These are phyloP conservation scores for Oeneis ivallda DNA, from an alignment of 2,888 invertebrate genomes.

Conservation along the genomic window DNA sequence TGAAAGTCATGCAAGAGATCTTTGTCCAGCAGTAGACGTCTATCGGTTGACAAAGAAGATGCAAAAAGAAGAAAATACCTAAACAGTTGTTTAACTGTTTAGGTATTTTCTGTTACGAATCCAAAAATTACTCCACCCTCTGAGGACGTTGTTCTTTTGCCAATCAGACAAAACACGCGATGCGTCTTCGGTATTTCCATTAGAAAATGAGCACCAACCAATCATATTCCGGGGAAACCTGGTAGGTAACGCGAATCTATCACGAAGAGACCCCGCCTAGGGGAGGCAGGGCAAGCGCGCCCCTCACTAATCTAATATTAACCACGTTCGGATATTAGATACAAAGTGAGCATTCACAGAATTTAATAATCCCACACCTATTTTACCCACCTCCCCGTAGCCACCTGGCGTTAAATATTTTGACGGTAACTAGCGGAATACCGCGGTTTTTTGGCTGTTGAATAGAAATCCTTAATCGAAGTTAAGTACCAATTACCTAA, in stretches of 20 bases:
- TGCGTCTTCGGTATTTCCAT: conserved; percentile 51
- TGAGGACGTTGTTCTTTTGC: conserved; percentile 2
- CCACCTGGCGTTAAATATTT: conserved; percentile 3
- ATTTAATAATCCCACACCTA: conserved; percentile 78
- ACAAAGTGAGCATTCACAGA: conserved; percentile 81
- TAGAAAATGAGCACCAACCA: conserved; percentile 71
- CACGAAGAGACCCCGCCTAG: conserved; percentile 64
- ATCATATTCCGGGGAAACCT: conserved; percentile 69
- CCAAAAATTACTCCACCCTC: conserved; percentile 11
- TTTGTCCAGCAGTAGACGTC: too few species aligned
- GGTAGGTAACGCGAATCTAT: conserved; percentile 64
- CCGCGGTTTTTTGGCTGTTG: neutral
- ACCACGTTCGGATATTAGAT: conserved; percentile 81
- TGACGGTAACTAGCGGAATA: neutral
- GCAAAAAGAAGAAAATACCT: too few species aligned
- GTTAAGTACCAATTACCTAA: too few species aligned
- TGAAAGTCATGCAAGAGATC: too few species aligned
- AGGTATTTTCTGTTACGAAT: conserved; percentile 2
- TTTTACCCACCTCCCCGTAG: conserved; percentile 29
- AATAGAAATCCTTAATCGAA: neutral
- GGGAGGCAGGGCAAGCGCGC: conserved; percentile 54
- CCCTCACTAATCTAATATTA: conserved; percentile 80
- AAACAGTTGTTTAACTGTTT: too few species aligned
- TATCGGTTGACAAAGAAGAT: too few species aligned
- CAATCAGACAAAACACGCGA: conserved; percentile 38